A percentile compares a stretch with the other conserved stretches of the same genome.
These are phyloP conservation scores for Heliconius hermathena DNA, from an alignment of 1,140 invertebrate species.

Conservation along the genomic window DNA sequence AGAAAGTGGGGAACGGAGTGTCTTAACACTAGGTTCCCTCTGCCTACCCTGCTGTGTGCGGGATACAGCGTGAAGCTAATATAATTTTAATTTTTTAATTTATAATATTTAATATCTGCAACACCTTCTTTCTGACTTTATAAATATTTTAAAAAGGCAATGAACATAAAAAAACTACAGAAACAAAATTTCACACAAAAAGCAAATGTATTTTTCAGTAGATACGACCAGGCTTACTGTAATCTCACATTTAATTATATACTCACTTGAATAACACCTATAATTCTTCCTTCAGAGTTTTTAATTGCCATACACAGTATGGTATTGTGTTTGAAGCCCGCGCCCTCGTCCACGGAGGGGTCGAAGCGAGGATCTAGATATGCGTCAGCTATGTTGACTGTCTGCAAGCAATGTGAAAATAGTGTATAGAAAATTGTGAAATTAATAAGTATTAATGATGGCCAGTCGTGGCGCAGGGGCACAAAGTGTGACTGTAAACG, in stretches of 20 bases:
- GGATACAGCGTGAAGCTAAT: no score
- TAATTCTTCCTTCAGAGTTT: slow-evolving; percentile 93
- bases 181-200: not conserved
- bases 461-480: no score
- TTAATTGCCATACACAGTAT: slow-evolving; percentile 97
- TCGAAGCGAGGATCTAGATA: slow-evolving; percentile 97
- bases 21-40: no score
- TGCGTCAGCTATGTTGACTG: slow-evolving; percentile 93
- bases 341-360: slow-evolving; percentile 89
- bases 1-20: no score
- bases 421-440: not conserved
- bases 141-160: not conserved
- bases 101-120: no score
- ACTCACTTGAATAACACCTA: slow-evolving; percentile 93
- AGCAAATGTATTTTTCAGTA: not conserved
- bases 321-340: slow-evolving; percentile 90
- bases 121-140: no score
- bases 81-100: no score
- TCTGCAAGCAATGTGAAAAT: slow-evolving; percentile 79
- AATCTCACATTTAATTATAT: not conserved
- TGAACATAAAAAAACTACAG: not conserved
- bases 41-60: no score
- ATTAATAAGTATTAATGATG: not conserved
- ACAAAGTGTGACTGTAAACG: no score
- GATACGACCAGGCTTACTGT: not conserved